A percentile compares a stretch with the other conserved stretches of the same genome.
phyloP scores from a whole-genome alignment of 2,888 invertebrate genomes.

The Ferrisia virgata region DNA sequence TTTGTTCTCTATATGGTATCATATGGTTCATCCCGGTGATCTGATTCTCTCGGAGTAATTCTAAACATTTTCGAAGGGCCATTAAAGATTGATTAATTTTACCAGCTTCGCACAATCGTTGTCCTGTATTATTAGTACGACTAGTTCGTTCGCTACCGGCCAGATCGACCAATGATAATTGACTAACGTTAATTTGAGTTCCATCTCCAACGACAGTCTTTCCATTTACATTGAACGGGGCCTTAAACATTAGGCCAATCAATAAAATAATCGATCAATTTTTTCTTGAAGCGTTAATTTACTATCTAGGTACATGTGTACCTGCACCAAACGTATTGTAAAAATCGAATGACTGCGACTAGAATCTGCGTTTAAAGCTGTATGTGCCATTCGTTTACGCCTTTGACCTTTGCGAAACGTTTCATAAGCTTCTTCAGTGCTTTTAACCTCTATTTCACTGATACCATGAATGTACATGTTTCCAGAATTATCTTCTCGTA shows the following conservation, averaged over 20 bases:
- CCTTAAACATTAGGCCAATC: constrained; percentile 54
- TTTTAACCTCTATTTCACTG: constrained; percentile 90
- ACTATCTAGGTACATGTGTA: constrained; percentile 50
- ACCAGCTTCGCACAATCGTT: constrained; percentile 65
- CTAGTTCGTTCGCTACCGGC: constrained; percentile 94
- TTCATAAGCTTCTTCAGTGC: constrained; percentile 90
- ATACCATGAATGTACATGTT: constrained; percentile 94
- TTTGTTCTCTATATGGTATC: constrained; percentile 91
- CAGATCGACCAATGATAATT: constrained; percentile 92
- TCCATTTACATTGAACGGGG: constrained; percentile 63
- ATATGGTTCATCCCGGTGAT: constrained; percentile 55
- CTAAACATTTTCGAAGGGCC: constrained; percentile 87
- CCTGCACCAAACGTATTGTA: constrained; percentile 86
- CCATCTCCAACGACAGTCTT: constrained; percentile 75
- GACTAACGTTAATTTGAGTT: constrained; percentile 75
- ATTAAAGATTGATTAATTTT: constrained; percentile 96
- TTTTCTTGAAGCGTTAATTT: no score
- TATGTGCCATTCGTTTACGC: constrained; percentile 87
- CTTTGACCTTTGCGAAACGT: constrained; percentile 83
- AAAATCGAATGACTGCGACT: constrained; percentile 97
- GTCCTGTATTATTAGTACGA: constrained; percentile 84
- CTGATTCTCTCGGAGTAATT: constrained; percentile 87
- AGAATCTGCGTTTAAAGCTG: constrained; percentile 88
- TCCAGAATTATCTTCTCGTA: constrained; percentile 78
- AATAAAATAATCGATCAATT: not conserved